phyloP scores from a whole-genome alignment of 2,888 invertebrate species.

The Diplazon laetatorius region DNA sequence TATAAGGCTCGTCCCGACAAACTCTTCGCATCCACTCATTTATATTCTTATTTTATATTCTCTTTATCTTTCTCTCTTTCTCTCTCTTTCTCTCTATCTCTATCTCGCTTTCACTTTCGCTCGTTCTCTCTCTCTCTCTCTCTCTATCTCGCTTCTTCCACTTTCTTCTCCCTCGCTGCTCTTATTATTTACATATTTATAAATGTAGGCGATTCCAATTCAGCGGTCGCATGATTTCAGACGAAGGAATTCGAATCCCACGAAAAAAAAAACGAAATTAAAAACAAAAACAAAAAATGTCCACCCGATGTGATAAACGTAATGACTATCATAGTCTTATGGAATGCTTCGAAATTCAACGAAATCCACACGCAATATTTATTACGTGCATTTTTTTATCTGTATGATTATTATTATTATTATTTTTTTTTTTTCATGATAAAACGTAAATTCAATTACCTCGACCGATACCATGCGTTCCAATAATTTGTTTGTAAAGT shows the following conservation, averaged over 20 bases:
- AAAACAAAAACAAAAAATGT: not conserved
- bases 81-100: conserved; percentile 29
- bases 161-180: conserved; percentile 15
- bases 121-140: conserved; percentile 30
- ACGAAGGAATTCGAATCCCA: conserved; percentile 47
- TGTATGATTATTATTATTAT: not conserved
- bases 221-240: conserved; percentile 50
- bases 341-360: conserved; percentile 38
- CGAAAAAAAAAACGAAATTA: conserved; percentile 23
- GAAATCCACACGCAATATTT: not conserved
- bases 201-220: conserved; percentile 65
- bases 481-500: conserved; percentile 45
- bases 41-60: conserved; percentile 42
- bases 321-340: conserved; percentile 1
- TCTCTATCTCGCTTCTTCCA: conserved; percentile 35
- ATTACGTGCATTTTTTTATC: not conserved
- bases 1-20: conserved; percentile 65
- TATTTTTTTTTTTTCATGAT: not conserved
- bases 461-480: conserved; percentile 45
- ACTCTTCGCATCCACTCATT: conserved; percentile 46
- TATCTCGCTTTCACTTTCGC: conserved; percentile 17
- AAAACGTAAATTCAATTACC: conserved; percentile 38
- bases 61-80: conserved; percentile 22
- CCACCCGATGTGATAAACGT: no score
- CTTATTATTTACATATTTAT: conserved; percentile 66